Evolutionary conservation across 2,888 invertebrate genomes (phyloP).

Genomic region (Thumatha senex): DNA sequence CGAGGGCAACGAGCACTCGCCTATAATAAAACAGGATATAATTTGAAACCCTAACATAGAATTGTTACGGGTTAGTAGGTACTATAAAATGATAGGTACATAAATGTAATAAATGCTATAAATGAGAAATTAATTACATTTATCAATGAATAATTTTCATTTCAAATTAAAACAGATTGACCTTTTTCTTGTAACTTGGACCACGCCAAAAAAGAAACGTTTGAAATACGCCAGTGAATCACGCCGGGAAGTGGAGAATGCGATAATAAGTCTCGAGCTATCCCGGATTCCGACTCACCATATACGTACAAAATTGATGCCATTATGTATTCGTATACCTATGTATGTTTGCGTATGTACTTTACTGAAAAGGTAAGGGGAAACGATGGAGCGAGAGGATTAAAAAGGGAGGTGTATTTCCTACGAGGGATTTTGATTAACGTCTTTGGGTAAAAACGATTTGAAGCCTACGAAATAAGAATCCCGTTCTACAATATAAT

Average conservation of each 20-base stretch:
- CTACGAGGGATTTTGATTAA: conserved; percentile 9
- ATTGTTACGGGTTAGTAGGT: no score
- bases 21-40: no score
- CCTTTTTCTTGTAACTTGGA: conserved; percentile 22
- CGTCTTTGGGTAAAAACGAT: conserved; percentile 3
- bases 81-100: no score
- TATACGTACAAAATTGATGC: conserved; percentile 21
- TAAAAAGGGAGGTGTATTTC: conserved; percentile 11
- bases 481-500: background rate
- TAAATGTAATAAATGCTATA: background rate
- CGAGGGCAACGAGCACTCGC: no score
- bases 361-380: conserved; percentile 17
- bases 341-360: conserved; percentile 2
- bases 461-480: background rate
- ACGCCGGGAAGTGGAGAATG: conserved; percentile 66
- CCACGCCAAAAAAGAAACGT: conserved; percentile 55
- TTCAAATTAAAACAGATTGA: background rate
- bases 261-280: conserved; percentile 72
- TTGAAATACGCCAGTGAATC: conserved; percentile 74
- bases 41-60: no score
- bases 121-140: background rate
- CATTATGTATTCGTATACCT: conserved; percentile 6
- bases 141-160: background rate
- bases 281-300: conserved; percentile 45
- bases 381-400: conserved; percentile 14